Base-by-base conservation (phyloP, 1,140 invertebrate genomes). In the Elymnias hypermnestra region DNA sequence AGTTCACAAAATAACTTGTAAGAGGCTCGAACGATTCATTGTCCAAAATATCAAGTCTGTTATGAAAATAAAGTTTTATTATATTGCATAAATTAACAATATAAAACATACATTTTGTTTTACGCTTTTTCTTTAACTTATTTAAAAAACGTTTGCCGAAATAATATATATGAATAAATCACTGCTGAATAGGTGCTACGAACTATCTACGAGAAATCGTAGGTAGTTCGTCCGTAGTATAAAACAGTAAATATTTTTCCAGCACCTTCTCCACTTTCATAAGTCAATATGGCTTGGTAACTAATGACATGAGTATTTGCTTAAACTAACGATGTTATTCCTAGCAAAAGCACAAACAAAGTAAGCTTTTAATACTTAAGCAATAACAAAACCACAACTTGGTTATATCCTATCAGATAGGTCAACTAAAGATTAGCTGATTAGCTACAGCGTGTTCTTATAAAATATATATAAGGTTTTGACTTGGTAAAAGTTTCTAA, bases 361-460 rank as follows among this genome's bases (percentile, higher is more conserved):
- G 31, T 53, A 57, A 59, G 50, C 57, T 44, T 44, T 2, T 17
- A 26, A 26, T 25, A 3, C 7, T 8, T 26, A 26, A n/a, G 23
- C 7, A 26, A 5, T 3, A 23, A 9, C 23, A 18, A 21, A 35
- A 35, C 19, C 35, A 15, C 17, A 22, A 36, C 42, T 19, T 36
- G 29, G 39, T 15, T 35, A 25, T 31, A 25, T 10, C 22, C 25
- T 36, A 36, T 17, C 31, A 29, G 41, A 43, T 43, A 15, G 13
- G 18, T 43, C n/a, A 2, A 22, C 31, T 5, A 44, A 18, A 36
- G 65, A 64, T 62, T 48, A 25, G 33, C 41, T 42, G 53, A 60
- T 65, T 55, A 41, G 31, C 26, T 29, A 29, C 9, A 12, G 67
- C 17, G 47, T 70, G 63, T 49, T 52, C 17, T 33, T 48, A 42